These are phyloP conservation scores for Sebastiscus tertius DNA, from an alignment of 2,797 vertebrate species.

Conservation along the genomic window DNA sequence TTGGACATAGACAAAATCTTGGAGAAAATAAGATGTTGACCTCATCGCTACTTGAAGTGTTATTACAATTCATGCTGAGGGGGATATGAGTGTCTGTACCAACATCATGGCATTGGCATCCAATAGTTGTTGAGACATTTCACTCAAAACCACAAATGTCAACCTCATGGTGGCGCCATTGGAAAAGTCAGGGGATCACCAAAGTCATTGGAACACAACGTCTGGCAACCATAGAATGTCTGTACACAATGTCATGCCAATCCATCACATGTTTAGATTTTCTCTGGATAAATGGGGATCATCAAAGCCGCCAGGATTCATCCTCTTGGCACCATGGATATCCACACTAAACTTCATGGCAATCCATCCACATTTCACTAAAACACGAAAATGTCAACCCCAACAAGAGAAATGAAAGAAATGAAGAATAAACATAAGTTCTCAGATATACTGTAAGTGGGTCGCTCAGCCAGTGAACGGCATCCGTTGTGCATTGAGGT, in stretches of 20 bases:
- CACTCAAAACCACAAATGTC: not conserved
- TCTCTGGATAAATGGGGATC: conserved; percentile 1
- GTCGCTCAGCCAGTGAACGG: not conserved
- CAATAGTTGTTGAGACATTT: conserved; percentile 11
- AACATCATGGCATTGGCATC: not conserved
- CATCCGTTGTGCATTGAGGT: conserved; percentile 9
- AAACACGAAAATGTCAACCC: not conserved
- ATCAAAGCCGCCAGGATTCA: not conserved
- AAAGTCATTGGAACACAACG: conserved; percentile 6
- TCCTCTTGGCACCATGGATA: not conserved
- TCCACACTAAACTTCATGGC: not conserved
- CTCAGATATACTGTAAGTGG: too few relatives aligned
- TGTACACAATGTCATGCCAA: not conserved
- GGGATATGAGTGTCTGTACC: not conserved
- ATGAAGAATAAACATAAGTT: too few relatives aligned
- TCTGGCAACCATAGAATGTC: not conserved
- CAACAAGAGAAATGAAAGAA: not conserved
- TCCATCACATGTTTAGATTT: not conserved
- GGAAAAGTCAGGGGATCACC: not conserved
- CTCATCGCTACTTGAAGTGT: not conserved
- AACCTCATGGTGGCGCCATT: not conserved
- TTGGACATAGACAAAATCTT: not conserved
- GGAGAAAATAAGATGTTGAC: not conserved
- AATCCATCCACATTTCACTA: not conserved
- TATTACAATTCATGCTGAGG: too few relatives aligned